Evolutionary conservation across 2,888 invertebrate genomes (phyloP), one percentile per base, ranked within the genome.

Genomic region (Drosophila putrida): DNA sequence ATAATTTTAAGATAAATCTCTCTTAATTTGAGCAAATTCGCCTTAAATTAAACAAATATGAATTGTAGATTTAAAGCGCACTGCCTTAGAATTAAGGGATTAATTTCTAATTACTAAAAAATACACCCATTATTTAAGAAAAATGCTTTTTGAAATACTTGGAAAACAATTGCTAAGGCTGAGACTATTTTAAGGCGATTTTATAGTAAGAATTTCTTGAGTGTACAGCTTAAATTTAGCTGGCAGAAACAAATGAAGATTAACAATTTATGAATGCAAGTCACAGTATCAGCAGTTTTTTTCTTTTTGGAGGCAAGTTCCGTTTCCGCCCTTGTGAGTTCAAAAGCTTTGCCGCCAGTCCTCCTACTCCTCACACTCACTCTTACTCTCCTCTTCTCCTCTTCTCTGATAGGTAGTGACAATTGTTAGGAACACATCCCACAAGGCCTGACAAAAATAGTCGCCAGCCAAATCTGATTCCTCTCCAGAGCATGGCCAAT

Each of bases 371-470:
- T 6, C 28, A 36, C n/a, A n/a, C n/a, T n/a, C n/a, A n/a, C 50
- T 33, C 6, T 33, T 36, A 9, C 15, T 25, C 47, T 10, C 47
- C 36, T 10, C 4, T 11, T 13, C 39, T 59, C 9, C 27, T 27
- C 44, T 53, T 6, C n/a, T 41, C 25, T 62, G 69, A 80, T 71
- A 50, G 65, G 68, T 81, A 76, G 73, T 76, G 68, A 78, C 82
- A 82, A 78, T 86, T 83, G 86, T 61, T 51, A 31, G 46, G 15
- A 27, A 6, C 50, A 33, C 64, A 68, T 80, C 80, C 85, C 82
- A 78, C 63, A 72, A 72, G 85, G 67, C 50, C 43, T 49, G 74
- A 71, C 77, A 54, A 67, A 86, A 83, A 82, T 86, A 86, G 64
- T 51, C 59, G 46, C 44, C 41, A 59, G 36, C 33, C 51, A 41